A percentile compares a stretch with the other conserved stretches of the same genome.
Conservation (phyloP, 2,797 vertebrate genomes). For the Discoglossus pictus region DNA sequence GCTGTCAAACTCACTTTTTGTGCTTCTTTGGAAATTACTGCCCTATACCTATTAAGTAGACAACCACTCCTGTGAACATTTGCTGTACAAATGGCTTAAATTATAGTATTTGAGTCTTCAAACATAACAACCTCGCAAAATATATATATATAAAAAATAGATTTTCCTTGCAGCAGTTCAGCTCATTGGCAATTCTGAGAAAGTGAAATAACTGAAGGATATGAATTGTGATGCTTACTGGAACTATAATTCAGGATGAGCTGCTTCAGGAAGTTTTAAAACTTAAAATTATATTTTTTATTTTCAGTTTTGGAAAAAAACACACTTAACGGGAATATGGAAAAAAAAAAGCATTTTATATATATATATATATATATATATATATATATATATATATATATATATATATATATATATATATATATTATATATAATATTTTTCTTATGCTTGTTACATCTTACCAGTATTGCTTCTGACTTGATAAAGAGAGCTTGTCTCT, state of each 20-base stretch:
- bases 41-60: not conserved
- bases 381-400: no score
- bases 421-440: no score
- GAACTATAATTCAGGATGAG: slow-evolving; percentile 1
- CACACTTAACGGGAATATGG: not conserved
- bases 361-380: no score
- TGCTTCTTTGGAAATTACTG: not conserved
- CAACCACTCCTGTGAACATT: not conserved
- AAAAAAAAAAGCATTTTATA: no score
- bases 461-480: no score
- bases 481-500: no score
- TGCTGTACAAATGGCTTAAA: not conserved
- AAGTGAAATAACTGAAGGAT: not conserved
- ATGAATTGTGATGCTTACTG: not conserved
- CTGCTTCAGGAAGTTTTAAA: slow-evolving; percentile 10
- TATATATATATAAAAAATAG: not conserved
- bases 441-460: no score
- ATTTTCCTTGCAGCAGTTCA: not conserved
- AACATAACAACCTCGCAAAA: not conserved
- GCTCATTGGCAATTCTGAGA: slow-evolving; percentile 13
- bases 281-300: not conserved
- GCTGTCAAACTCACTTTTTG: no score
- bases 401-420: no score
- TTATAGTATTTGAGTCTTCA: not conserved
- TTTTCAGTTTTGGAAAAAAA: not conserved